These are phyloP conservation scores for Trilocha varians DNA, from an alignment of 2,888 invertebrate species.

Conservation along the genomic window DNA sequence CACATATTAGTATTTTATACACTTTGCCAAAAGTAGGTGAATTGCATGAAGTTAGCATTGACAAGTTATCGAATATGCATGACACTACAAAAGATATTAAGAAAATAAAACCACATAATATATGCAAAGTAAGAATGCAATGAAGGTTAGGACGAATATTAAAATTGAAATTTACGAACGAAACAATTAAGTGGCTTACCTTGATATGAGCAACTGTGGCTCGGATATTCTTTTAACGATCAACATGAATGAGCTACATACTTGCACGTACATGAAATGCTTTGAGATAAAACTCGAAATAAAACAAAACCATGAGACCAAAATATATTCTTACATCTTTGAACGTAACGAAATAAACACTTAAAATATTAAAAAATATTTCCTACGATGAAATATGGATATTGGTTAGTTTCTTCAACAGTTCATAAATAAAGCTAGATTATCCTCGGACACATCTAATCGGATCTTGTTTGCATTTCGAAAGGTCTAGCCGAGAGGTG, in stretches of 20 bases:
- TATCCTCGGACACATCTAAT: slow-evolving; percentile 54
- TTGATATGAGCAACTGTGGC: background rate
- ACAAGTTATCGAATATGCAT: slow-evolving; percentile 15
- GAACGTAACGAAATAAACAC: background rate
- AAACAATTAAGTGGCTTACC: background rate
- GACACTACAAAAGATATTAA: background rate
- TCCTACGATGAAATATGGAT: slow-evolving; percentile 30
- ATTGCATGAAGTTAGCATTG: slow-evolving; percentile 1
- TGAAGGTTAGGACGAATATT: background rate
- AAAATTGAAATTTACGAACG: background rate
- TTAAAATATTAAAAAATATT: slow-evolving; percentile 9
- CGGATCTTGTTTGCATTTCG: slow-evolving; percentile 62
- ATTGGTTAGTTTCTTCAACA: slow-evolving; percentile 39
- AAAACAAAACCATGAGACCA: too few relatives aligned
- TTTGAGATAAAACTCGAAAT: background rate
- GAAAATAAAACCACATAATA: background rate
- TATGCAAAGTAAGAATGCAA: background rate
- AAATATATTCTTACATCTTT: background rate
- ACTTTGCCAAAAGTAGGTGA: too few relatives aligned
- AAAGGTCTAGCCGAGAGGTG: slow-evolving; percentile 32
- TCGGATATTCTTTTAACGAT: background rate
- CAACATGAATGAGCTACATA: background rate
- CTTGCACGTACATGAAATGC: background rate
- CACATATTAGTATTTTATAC: background rate
- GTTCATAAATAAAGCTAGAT: slow-evolving; percentile 58